Evolutionary conservation across 2,797 vertebrate species (phyloP).

Genomic region (Australoheros facetus): DNA sequence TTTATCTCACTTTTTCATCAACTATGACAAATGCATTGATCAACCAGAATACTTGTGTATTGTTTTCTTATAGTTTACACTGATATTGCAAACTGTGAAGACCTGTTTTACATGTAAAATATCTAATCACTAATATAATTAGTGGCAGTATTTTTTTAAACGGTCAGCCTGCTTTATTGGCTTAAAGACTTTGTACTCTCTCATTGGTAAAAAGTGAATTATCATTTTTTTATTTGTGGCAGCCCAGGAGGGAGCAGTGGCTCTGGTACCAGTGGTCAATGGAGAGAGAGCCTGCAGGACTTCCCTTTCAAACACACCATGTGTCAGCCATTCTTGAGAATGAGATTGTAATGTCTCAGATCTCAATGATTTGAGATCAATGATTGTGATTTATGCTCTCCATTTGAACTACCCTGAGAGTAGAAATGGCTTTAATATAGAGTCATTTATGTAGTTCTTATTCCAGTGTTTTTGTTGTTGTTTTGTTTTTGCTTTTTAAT

Average conservation of each 20-base stretch:
- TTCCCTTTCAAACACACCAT: conserved; percentile 5
- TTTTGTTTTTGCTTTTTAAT: background rate
- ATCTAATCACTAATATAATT: background rate
- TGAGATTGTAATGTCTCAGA: conserved; percentile 29
- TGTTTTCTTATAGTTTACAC: background rate
- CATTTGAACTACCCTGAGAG: conserved; percentile 34
- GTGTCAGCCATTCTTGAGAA: conserved; percentile 21
- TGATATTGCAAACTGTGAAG: background rate
- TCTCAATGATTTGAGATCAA: background rate
- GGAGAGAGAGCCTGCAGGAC: conserved; percentile 14
- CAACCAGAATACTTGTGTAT: background rate
- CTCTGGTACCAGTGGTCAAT: conserved; percentile 5
- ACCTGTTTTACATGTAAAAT: background rate
- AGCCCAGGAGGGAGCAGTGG: background rate
- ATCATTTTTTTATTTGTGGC: background rate
- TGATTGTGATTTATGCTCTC: conserved; percentile 11
- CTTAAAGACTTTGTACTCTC: background rate
- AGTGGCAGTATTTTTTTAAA: background rate
- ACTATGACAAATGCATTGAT: background rate
- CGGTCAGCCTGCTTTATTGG: background rate
- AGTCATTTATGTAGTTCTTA: background rate
- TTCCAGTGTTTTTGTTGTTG: background rate
- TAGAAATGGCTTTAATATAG: too few relatives aligned
- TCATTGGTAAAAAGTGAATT: background rate
- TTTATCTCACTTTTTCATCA: background rate